A percentile compares a stretch with the other conserved stretches of the same genome.
Conservation (phyloP, 64 coral and sea anemone genomes). For the Stichodactyla mertensii region DNA sequence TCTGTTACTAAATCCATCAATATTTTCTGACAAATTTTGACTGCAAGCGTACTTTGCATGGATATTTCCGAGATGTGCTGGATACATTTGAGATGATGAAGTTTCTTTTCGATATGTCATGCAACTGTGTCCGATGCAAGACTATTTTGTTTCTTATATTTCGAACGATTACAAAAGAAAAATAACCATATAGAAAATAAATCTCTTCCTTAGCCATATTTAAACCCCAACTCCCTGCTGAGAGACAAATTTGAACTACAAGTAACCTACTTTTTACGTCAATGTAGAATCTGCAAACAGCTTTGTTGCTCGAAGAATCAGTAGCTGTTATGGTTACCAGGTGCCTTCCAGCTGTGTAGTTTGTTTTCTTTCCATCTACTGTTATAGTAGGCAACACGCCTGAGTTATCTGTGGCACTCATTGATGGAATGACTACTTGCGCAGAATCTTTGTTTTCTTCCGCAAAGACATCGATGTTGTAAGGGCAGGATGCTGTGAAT, state of each 20-base stretch:
- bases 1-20: too few species aligned
- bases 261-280: slow-evolving; percentile 41
- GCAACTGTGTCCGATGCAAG: too few species aligned
- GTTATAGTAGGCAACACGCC: slow-evolving; percentile 10
- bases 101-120: too few species aligned
- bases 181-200: too few species aligned
- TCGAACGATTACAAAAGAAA: too few species aligned
- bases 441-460: slow-evolving; percentile 35
- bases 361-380: slow-evolving; percentile 5
- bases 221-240: too few species aligned
- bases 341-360: slow-evolving; percentile 38
- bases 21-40: too few species aligned
- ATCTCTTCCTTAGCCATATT: too few species aligned
- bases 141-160: too few species aligned
- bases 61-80: too few species aligned
- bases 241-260: not conserved
- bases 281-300: slow-evolving; percentile 38
- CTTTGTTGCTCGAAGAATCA: slow-evolving; percentile 52
- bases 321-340: slow-evolving; percentile 32
- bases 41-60: too few species aligned
- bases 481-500: slow-evolving; percentile 46
- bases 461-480: slow-evolving; percentile 36
- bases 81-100: too few species aligned
- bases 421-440: slow-evolving; percentile 37
- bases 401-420: slow-evolving; percentile 66